Evolutionary conservation across 2,888 invertebrate species (phyloP), one percentile per base, ranked within the genome.

Genomic region (Pachymerium ferrugineum): DNA sequence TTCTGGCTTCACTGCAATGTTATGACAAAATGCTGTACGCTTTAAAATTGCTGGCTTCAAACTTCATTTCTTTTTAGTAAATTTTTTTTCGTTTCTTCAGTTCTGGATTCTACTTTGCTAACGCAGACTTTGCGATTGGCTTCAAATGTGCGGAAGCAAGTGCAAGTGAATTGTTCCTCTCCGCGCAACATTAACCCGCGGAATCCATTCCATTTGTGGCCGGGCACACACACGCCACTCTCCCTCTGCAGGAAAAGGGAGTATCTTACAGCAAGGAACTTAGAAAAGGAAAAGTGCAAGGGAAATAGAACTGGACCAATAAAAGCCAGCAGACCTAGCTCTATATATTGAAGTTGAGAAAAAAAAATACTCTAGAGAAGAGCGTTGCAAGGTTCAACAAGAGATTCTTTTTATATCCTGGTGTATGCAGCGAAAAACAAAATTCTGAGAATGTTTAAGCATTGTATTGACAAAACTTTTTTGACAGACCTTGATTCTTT

Each of bases 91-190:
- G 22, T 19, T 47, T 47, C 19, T 22, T 28, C 22, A 62, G 25
- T 25, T 62, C 62, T 6, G 28, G 62, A 28, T 62, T 62, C 62
- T 62, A 62, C 62, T 62, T 22, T 62, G 62, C 62, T 62, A 62
- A 62, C 62, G 28, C 14, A 28, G 62, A 62, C 62, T 28, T 62
- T 62, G 62, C 62, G 62, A 62, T 62, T 62, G 62, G 62, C 62
- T 62, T 62, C 62, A 62, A 62, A 62, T 62, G 62, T 62, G 62
- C 62, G 62, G 62, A 62, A 62, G 62, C 62, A 62, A 62, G 62
- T 62, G 62, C 62, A 62, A 62, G 62, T 62, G 62, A 62, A 62
- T 62, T 62, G 62, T 62, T 62, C 62, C 62, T 62, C 62, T 62
- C 62, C 62, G 62, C 62, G 62, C 62, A 62, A 62, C 62, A 62